A percentile compares a stretch with the other conserved stretches of the same genome.
These are phyloP conservation scores for Tachina grossa DNA, from an alignment of 2,888 invertebrate species.

Conservation along the genomic window DNA sequence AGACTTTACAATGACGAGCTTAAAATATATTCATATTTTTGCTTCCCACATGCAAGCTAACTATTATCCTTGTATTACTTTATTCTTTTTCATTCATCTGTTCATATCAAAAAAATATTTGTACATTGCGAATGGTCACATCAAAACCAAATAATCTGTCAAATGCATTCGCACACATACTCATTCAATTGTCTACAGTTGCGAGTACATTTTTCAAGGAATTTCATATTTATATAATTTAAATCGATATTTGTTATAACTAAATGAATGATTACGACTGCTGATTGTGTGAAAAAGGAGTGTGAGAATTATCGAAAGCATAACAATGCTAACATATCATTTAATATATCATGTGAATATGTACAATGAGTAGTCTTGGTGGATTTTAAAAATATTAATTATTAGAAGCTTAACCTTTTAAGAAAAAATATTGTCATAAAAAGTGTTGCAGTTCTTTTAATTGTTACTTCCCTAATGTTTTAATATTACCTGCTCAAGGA, in stretches of 20 bases:
- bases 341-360: not conserved
- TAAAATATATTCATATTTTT: not conserved
- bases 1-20: not conserved
- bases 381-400: not conserved
- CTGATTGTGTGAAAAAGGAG: not conserved
- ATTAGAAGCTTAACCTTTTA: not conserved
- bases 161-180: conserved; percentile 73
- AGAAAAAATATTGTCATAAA: no score
- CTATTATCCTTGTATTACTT: not conserved
- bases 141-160: conserved; percentile 76
- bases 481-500: no score
- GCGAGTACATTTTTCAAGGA: conserved; percentile 74
- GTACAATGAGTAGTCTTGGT: not conserved
- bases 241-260: conserved; percentile 9
- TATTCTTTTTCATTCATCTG: conserved; percentile 11
- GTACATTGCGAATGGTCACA: conserved; percentile 27
- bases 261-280: not conserved
- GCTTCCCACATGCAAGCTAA: conserved; percentile 29
- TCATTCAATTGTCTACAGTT: conserved; percentile 66
- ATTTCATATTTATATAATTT: conserved; percentile 46
- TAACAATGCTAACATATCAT: not conserved
- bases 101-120: conserved; percentile 4
- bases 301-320: not conserved
- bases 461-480: not conserved
- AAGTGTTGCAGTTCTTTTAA: not conserved